Base-by-base conservation (phyloP, 2,797 vertebrate genomes). In the Gadopsis marmoratus region DNA sequence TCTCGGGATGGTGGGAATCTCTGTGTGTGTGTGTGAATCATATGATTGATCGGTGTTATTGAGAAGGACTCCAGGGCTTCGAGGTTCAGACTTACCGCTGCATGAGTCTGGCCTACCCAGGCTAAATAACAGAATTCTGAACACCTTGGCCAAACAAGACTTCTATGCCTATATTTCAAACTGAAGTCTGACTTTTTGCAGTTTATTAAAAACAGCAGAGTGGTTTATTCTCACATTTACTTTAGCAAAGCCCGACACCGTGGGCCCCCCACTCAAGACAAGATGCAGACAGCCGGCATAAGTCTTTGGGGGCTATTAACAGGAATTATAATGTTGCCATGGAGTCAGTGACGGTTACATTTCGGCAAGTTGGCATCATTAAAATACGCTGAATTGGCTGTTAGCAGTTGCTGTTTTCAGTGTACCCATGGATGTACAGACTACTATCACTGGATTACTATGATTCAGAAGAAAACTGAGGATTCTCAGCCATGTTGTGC, bases 1-100 rank as follows among this genome's bases (percentile, higher is more conserved):
- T 56, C 71, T 61, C 33, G 67, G 72, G 72, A 74, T 51, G 61
- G 41, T 70, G 70, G 41, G 33, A 65, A 19, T 17, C 33, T 64
- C 16, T 21, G 33, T 17, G 43, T 64, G 21, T 21, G 16, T 37
- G 61, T 48, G 21, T 51, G 13, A 62, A 3, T 81, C 61, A 41
- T n/a, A 73, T 65, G 50, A 67, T 17, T 39, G 26, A 80, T n/a
- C 37, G 2, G 5, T 43, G 64, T 54, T 68, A 73, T 29, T 47
- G 79, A 81, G 69, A 66, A 29, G 37, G 51, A 59, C 56, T 63
- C 39, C 2, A 0, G 5, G 55, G 48, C 60, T 55, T 71, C 2
- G 9, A 45, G 63, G 56, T 51, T 62, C 21, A 69, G 33, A 17
- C 5, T 54, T 59, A 65, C 8, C 23, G 41, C 11, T 26, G 17